Percentiles rank a stretch among this genome's conserved stretches.
Evolutionary conservation across 37 sponge, comb jelly and placozoan genomes (phyloP).

Genomic region (Ephydatia muelleri): DNA sequence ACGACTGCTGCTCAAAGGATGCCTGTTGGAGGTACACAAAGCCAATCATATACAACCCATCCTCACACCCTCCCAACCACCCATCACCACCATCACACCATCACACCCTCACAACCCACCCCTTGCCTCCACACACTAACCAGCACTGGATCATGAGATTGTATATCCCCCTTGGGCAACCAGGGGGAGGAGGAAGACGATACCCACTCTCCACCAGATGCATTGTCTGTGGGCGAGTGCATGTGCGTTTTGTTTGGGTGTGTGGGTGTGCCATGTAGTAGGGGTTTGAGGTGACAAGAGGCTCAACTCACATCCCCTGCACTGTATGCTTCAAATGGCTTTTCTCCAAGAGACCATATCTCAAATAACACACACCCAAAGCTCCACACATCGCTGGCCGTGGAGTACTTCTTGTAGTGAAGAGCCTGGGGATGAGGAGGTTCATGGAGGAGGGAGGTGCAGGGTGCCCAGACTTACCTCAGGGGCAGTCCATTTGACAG

Average conservation of each 20-base stretch:
- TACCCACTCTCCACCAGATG: conserved; percentile 6
- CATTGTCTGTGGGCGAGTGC: neutral
- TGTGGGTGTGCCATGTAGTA: too few relatives aligned
- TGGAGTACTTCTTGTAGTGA: neutral
- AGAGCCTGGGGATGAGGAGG: neutral
- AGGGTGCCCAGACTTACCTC: conserved; percentile 6
- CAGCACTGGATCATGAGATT: conserved; percentile 58
- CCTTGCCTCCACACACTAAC: conserved; percentile 9
- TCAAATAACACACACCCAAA: neutral
- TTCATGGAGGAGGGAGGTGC: neutral
- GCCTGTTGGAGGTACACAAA: too few relatives aligned
- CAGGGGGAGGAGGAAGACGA: conserved; percentile 66
- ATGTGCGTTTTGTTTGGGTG: too few relatives aligned
- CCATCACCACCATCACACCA: neutral
- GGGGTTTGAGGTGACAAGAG: too few relatives aligned
- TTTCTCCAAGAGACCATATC: neutral
- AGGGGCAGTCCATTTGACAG: conserved; percentile 52
- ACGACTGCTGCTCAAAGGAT: neutral
- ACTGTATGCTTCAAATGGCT: neutral
- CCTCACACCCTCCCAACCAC: neutral
- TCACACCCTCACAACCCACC: too few relatives aligned
- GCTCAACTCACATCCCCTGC: neutral
- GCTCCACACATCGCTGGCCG: neutral
- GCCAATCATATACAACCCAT: neutral
- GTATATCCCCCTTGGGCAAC: conserved; percentile 59